Evolutionary conservation across 2,113 vertebrate genomes (phyloP).

Genomic region (Phoenicopterus ruber): DNA sequence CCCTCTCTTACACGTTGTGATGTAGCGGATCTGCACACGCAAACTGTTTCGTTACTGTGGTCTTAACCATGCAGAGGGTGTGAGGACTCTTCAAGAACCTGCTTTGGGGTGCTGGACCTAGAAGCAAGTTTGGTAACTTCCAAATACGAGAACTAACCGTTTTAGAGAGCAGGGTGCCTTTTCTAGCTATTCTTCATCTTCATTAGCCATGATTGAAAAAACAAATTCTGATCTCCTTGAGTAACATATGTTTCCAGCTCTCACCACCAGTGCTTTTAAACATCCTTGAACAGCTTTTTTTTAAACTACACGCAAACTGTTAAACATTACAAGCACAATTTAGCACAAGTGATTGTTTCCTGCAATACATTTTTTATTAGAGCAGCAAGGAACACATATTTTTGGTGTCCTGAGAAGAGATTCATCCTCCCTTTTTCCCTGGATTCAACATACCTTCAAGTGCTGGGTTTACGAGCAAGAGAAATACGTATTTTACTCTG

Average conservation of each 20-base stretch:
- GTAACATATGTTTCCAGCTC: background rate
- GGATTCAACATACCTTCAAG: background rate
- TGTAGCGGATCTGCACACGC: background rate
- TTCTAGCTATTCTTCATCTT: background rate
- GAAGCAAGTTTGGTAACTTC: background rate
- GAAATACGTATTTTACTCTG: background rate
- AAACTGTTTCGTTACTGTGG: background rate
- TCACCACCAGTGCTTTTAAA: background rate
- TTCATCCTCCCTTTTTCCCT: background rate
- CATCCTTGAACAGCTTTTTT: background rate
- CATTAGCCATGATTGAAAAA: background rate
- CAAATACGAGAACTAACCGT: background rate
- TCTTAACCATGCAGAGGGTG: background rate
- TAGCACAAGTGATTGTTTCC: background rate
- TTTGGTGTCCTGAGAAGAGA: background rate
- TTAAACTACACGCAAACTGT: background rate
- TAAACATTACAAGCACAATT: background rate
- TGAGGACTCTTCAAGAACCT: background rate
- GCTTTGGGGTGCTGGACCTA: background rate
- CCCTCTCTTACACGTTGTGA: background rate
- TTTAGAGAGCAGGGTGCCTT: background rate
- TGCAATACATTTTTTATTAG: background rate
- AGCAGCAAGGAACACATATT: background rate
- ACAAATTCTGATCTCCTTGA: background rate
- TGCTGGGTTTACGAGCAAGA: background rate